Conservation (phyloP, 2,888 invertebrate species). For the Acanthoscelides obtectus region DNA sequence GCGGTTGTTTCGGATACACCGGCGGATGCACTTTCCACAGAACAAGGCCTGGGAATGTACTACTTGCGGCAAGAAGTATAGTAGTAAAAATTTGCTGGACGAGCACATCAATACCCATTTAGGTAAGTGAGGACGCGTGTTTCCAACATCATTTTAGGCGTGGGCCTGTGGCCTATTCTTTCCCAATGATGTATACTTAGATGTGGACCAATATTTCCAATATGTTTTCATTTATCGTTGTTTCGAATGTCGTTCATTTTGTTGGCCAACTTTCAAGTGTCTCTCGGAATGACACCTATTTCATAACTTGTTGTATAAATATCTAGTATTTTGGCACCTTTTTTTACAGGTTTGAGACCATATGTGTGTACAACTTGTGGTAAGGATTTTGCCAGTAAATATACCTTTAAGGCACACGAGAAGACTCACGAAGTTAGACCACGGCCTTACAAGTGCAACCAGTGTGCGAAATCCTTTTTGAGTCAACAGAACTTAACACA, state of each 20-base stretch:
- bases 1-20: constrained; percentile 58
- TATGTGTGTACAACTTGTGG: constrained; percentile 62
- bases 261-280: too few species aligned
- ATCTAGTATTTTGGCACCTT: too few species aligned
- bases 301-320: too few species aligned
- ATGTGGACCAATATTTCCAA: too few species aligned
- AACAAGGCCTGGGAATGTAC: constrained; percentile 61
- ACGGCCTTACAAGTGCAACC: constrained; percentile 62
- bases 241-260: too few species aligned
- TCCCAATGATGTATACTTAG: too few species aligned
- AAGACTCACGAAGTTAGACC: constrained; percentile 69
- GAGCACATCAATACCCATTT: constrained; percentile 71
- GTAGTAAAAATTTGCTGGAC: constrained; percentile 63
- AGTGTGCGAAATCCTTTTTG: constrained; percentile 69
- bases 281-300: too few species aligned
- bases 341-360: constrained; percentile 54
- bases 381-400: constrained; percentile 75
- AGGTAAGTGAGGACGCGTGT: constrained; percentile 1
- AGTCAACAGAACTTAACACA: constrained; percentile 72
- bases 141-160: too few species aligned
- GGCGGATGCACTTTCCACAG: constrained; percentile 59
- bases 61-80: constrained; percentile 63
- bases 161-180: too few species aligned
- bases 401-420: constrained; percentile 68
- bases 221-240: too few species aligned